These are phyloP conservation scores for Icerya purchasi DNA, from an alignment of 2,888 invertebrate species.

Conservation along the genomic window DNA sequence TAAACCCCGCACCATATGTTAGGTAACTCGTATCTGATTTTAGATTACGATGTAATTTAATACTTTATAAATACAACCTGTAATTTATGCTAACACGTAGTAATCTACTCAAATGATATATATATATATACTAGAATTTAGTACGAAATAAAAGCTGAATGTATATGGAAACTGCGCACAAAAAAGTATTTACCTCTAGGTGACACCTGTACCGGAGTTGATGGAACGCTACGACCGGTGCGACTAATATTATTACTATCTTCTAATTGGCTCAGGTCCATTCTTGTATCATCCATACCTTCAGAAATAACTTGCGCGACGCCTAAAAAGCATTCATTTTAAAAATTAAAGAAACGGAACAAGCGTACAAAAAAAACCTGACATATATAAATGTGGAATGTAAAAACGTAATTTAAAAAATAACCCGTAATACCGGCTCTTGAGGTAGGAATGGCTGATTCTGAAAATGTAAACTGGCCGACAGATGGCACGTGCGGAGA, in stretches of 20 bases:
- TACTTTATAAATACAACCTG: too few relatives aligned
- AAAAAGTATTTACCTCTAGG: too few relatives aligned
- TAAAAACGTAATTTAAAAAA: neutral
- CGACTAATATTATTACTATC: slow-evolving; percentile 1
- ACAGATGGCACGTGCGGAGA: slow-evolving; percentile 49
- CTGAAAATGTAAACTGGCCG: slow-evolving; percentile 37
- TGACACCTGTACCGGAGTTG: slow-evolving; percentile 41
- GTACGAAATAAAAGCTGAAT: too few relatives aligned
- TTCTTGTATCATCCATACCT: slow-evolving; percentile 50
- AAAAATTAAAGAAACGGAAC: slow-evolving; percentile 2
- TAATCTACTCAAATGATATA: too few relatives aligned
- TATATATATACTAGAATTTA: too few relatives aligned
- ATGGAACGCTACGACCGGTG: slow-evolving; percentile 43
- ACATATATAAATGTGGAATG: neutral
- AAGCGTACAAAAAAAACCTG: neutral
- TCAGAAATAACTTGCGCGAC: slow-evolving; percentile 34
- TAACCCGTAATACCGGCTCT: slow-evolving; percentile 5
- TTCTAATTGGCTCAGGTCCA: slow-evolving; percentile 41
- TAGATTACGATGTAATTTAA: too few relatives aligned
- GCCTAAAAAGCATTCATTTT: slow-evolving; percentile 23
- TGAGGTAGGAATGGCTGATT: slow-evolving; percentile 1
- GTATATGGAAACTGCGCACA: too few relatives aligned
- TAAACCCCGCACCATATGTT: too few relatives aligned
- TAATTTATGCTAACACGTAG: too few relatives aligned
- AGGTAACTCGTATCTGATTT: too few relatives aligned